phyloP scores from a whole-genome alignment of 92 coral and sea anemone genomes.

The Isaurus tuberculatus region DNA sequence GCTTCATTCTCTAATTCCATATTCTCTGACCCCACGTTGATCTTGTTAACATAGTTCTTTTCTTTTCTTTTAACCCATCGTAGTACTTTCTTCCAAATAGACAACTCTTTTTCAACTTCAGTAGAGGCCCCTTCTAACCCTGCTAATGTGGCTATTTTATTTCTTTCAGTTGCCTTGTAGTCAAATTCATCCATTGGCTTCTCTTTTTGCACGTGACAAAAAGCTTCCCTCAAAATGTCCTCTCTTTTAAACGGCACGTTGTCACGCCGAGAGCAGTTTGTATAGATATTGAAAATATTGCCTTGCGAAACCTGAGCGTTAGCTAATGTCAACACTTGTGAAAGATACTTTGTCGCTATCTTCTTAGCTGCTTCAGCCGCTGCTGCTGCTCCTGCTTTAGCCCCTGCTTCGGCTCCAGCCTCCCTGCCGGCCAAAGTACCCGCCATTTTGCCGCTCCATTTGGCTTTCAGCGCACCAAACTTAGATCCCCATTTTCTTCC shows the following conservation, averaged over 20 bases:
- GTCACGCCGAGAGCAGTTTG: conserved; percentile 37
- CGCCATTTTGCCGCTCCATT: conserved; percentile 20
- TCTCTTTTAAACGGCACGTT: conserved; percentile 22
- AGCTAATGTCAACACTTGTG: conserved; percentile 26
- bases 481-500: conserved; percentile 29
- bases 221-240: conserved; percentile 39
- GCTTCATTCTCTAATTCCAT: neutral
- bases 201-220: conserved; percentile 17
- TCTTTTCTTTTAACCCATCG: conserved; percentile 15
- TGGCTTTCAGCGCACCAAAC: conserved; percentile 39
- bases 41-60: neutral
- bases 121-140: neutral
- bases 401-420: conserved; percentile 32
- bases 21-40: neutral
- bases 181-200: neutral
- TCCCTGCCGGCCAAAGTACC: conserved; percentile 37
- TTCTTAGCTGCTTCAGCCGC: conserved; percentile 25
- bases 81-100: conserved; percentile 33
- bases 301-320: conserved; percentile 22
- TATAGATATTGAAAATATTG: conserved; percentile 27
- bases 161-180: neutral
- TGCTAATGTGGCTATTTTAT: neutral
- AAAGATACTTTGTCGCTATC: conserved; percentile 31
- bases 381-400: conserved; percentile 32
- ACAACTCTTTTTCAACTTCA: conserved; percentile 21